Evolutionary conservation across 2,113 vertebrate genomes (phyloP), one percentile per base, ranked within the genome.

Genomic region (Calypte anna): DNA sequence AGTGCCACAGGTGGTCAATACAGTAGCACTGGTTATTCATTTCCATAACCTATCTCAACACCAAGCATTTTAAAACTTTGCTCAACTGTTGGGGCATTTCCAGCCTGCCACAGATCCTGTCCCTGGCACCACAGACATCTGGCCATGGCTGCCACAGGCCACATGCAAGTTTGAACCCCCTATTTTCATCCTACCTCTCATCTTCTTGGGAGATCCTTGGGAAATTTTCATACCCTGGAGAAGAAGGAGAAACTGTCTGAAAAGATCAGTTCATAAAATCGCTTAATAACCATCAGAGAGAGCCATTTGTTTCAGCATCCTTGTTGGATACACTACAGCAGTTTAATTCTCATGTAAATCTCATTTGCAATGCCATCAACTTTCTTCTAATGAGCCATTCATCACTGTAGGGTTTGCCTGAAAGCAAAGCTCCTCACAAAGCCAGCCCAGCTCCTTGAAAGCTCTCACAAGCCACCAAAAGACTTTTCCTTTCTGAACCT

Each of bases 271-370:
- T 87, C 91, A 96, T 96, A 93, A 97, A 96, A 91, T 58, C 83
- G 90, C 94, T 81, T 87, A 96, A 95, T 61, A 94, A 83, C 69
- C 82, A 74, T 40, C 67, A 19, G 18, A 12, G 48, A 91, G 92
- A 93, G 58, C 78, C 53, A 64, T n/a, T 96, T 95, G 83, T 90
- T 93, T 91, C 81, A 25, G 82, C 92, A 84, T 83, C 48, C 88
- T 86, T 92, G 36, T 38, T 59, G 85, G 94, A 94, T 88, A 86
- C 90, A 96, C 70, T 74, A 75, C 22, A 94, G 88, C 78, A 72
- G 86, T 91, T 96, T 94, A 88, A 95, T 86, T 95, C 97, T 96
- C 87, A 93, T 70, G 93, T 92, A 97, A 97, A 97, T 94, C 66
- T 77, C 64, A 87, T 63, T 81, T 92, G 76, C 55, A 76, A 53